Evolutionary conservation across 2,797 vertebrate genomes (phyloP), one percentile per base, ranked within the genome.

Genomic region (Cossypha caffra): DNA sequence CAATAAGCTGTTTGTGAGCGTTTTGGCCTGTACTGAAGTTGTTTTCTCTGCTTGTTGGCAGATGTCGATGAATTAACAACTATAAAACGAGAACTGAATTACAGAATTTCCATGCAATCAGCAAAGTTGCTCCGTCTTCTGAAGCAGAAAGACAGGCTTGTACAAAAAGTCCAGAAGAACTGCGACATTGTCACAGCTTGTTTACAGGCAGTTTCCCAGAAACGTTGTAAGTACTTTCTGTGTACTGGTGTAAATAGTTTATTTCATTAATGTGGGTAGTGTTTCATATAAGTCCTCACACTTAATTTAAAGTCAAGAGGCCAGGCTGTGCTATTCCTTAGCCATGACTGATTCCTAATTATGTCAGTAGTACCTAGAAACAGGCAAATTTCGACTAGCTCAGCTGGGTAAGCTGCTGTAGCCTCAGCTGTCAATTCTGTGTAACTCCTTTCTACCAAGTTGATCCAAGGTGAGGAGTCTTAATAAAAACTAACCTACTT

Each of bases 151-250:
- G 99, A 99, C 92, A 97, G 98, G 31, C 98, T 99, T 4, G 85
- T 96, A 52, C 98, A 99, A 92, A 99, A 99, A 72, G 97, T 99
- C 29, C 99, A 99, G 98, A 99, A 98, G 98, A 99, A 99, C 97
- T 99, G 98, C 7, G 99, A 99, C 91, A 98, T 99, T 35, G 97
- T 99, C 96, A 99, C 99, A 0, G 99, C 99, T 2, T 99, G 98
- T 91, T 97, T 99, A 57, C 99, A 99, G 97, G 99, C 99, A 0
- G 99, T 99, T 88, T 99, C 99, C 6, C 99, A 98, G 71, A 99
- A 99, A 97, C 98, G 99, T 95, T 93, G 99, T 99, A 98, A 99
- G 99, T 98, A 81, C 52, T 25, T 54, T 79, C 66, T 62, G 26
- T 73, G 31, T 66, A 1, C 54, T 42, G 4, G 26, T 51, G 13